These are phyloP conservation scores for Catharus fuscescens DNA, from an alignment of 2,113 vertebrate genomes.

Conservation along the genomic window DNA sequence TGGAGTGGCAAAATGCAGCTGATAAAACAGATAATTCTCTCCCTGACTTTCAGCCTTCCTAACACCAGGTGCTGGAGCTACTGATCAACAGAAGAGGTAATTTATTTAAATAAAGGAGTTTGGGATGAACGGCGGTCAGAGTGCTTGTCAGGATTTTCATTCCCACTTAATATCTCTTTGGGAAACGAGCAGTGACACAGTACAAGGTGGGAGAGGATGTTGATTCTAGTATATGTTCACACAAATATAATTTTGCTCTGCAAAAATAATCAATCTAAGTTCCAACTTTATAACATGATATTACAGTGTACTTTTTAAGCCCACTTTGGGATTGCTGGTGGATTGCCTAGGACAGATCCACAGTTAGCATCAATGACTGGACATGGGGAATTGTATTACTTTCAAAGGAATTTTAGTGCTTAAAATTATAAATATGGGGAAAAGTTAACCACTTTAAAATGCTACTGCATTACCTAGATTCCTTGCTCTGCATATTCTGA, in stretches of 20 bases:
- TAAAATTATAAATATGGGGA: background rate
- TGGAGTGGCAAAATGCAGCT: background rate
- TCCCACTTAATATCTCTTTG: background rate
- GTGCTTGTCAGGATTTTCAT: background rate
- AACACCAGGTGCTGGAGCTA: background rate
- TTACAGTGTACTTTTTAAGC: background rate
- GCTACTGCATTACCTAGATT: background rate
- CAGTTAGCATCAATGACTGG: background rate
- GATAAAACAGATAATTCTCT: background rate
- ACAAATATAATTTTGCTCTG: background rate
- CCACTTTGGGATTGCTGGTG: background rate
- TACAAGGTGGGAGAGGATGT: background rate
- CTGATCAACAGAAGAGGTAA: background rate
- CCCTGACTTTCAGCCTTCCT: background rate
- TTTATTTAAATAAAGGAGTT: background rate
- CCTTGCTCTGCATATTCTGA: background rate
- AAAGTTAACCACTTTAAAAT: background rate
- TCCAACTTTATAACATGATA: background rate
- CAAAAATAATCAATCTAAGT: constrained; percentile 1
- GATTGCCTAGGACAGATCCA: background rate
- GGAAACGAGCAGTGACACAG: background rate
- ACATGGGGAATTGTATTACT: background rate
- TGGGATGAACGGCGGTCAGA: background rate
- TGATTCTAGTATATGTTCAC: background rate
- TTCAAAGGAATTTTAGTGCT: background rate